Base-by-base conservation (phyloP, 2,797 vertebrate genomes). In the Toxotes lorentzi region DNA sequence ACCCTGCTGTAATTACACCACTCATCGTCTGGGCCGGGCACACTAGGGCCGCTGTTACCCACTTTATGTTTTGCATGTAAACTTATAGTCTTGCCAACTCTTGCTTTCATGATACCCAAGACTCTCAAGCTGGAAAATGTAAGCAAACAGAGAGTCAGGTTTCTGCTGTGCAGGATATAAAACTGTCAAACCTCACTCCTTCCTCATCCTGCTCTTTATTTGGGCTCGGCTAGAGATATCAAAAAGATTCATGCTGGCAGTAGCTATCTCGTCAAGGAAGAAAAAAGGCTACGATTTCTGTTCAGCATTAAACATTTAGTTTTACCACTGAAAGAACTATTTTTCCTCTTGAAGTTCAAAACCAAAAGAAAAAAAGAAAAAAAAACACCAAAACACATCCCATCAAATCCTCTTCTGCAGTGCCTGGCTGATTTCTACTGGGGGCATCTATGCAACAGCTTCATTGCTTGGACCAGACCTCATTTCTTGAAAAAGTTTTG, bases 1-100 rank as follows among this genome's bases (percentile, higher is more conserved):
- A 94, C 78, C 83, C 91, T 79, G 83, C 95, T 97, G 95, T 96
- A 97, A 97, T 97, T 96, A 96, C 95, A 97, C 91, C 94, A 93
- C 94, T 93, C 89, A 85, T 75, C 92, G 94, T 95, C 95, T 95
- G 94, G 95, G 35, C 68, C 9, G 93, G 95, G 94, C 95, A 87
- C 78, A 88, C 85, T 93, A 92, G 94, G 75, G 94, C 95, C 92
- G 94, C 92, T 95, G 94, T 94, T 94, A 90, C 93, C 92, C 90
- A 88, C 92, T 86, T 92, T 93, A 94, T 94, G 80, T 88, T 95
- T 94, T 93, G 96, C 95, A 93, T 95, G 96, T 95, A 95, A 96
- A 96, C 93, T 94, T 95, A 96, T 94, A 94, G 93, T 94, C 94
- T 95, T 94, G 96, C 95, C 96, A 95, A 94, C 94, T 86, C 89